phyloP scores from a whole-genome alignment of 2,797 vertebrate genomes.

The Agapornis canus region DNA sequence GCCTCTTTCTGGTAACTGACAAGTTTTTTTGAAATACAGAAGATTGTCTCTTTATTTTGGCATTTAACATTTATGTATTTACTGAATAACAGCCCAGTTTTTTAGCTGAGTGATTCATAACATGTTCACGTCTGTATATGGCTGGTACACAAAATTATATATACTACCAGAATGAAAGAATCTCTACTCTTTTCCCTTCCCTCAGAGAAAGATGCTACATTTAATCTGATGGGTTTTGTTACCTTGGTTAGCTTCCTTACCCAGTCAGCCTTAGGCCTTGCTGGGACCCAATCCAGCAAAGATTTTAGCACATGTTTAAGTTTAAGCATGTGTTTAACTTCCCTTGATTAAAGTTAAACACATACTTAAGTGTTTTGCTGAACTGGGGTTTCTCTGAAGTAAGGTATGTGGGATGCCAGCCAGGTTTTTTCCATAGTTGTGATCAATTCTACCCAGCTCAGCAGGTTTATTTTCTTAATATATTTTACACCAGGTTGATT shows the following conservation, averaged over 20 bases:
- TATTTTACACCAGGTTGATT: not conserved
- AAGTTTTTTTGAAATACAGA: constrained; percentile 10
- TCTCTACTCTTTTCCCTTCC: not conserved
- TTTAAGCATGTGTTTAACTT: constrained; percentile 66
- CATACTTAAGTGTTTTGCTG: constrained; percentile 40
- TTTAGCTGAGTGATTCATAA: constrained; percentile 34
- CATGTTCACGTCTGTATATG: not conserved
- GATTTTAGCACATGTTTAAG: constrained; percentile 65
- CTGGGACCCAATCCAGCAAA: constrained; percentile 62
- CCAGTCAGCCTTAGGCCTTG: not conserved
- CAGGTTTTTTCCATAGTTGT: constrained; percentile 6
- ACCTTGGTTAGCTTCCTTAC: constrained; percentile 35
- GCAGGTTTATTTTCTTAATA: not conserved
- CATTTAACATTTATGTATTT: constrained; percentile 39
- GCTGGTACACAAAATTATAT: not conserved
- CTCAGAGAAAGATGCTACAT: constrained; percentile 23
- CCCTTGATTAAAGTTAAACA: constrained; percentile 60
- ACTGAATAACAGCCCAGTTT: constrained; percentile 21
- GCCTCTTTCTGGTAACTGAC: constrained; percentile 46
- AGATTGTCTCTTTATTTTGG: constrained; percentile 46
- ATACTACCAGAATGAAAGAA: not conserved
- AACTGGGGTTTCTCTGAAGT: constrained; percentile 40
- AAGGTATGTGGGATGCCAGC: constrained; percentile 19
- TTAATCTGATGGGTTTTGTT: constrained; percentile 14
- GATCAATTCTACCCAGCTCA: not conserved